phyloP scores from a whole-genome alignment of 1,140 invertebrate species.

The Brachionus sp. region DNA sequence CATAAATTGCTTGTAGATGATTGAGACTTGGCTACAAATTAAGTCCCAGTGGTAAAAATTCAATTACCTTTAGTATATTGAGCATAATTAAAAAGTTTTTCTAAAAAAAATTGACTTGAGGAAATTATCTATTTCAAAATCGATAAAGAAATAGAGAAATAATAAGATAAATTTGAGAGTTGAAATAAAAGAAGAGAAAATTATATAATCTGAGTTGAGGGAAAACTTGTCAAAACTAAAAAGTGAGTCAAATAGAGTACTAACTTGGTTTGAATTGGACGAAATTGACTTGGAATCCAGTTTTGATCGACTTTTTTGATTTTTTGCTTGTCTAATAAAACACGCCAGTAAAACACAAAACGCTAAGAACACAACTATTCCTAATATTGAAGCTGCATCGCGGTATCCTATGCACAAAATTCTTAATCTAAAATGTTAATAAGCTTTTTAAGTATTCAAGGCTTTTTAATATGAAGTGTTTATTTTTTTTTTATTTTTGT shows the following conservation, averaged over 20 bases:
- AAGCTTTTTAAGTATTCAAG: conserved; percentile 2
- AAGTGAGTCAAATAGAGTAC: background rate
- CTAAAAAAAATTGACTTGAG: background rate
- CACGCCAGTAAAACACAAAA: background rate
- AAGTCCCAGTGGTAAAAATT: background rate
- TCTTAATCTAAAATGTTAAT: background rate
- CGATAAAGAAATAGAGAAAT: background rate
- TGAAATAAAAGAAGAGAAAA: background rate
- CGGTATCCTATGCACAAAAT: conserved; percentile 5
- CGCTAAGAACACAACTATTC: background rate
- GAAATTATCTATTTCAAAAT: background rate
- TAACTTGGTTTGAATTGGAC: background rate
- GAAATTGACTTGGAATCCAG: background rate
- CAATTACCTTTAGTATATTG: background rate
- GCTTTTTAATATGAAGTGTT: background rate
- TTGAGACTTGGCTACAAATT: background rate
- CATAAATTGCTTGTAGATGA: background rate
- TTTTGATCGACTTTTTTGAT: background rate
- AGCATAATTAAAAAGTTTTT: background rate
- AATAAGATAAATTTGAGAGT: background rate
- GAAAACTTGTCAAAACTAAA: background rate
- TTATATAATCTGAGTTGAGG: background rate
- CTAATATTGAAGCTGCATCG: background rate
- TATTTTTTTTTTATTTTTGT: background rate
- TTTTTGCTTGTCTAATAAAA: background rate